Evolutionary conservation across 2,888 invertebrate species (phyloP).

Genomic region (Cephus pulcher): DNA sequence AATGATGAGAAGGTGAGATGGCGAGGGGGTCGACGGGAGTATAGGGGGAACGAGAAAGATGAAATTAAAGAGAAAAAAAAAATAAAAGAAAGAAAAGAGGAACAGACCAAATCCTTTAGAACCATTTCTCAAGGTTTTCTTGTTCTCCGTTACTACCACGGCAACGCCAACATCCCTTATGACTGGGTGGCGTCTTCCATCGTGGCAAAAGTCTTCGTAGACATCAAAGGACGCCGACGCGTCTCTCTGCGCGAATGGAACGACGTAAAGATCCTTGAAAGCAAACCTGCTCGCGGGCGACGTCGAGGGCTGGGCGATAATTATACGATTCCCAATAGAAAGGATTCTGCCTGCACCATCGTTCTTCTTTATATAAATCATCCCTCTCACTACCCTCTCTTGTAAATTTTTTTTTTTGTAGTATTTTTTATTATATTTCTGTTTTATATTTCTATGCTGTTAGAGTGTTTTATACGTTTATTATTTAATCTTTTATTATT

Average conservation of each 20-base stretch:
- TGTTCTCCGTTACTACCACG: too few species aligned
- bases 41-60: slow-evolving; percentile 15
- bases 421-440: too few species aligned
- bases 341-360: too few species aligned
- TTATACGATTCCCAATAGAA: not conserved
- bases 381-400: too few species aligned
- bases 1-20: slow-evolving; percentile 7
- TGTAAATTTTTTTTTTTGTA: too few species aligned
- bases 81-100: slow-evolving; percentile 12
- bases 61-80: slow-evolving; percentile 6
- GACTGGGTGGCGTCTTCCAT: slow-evolving; percentile 9
- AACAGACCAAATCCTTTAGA: not conserved
- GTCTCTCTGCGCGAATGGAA: not conserved
- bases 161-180: too few species aligned
- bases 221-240: slow-evolving; percentile 31
- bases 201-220: slow-evolving; percentile 27
- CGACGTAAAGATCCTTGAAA: not conserved
- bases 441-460: too few species aligned
- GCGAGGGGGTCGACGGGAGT: slow-evolving; percentile 6
- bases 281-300: not conserved
- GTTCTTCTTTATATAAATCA: too few species aligned
- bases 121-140: too few species aligned
- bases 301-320: not conserved
- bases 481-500: too few species aligned
- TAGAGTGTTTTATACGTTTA: too few species aligned